Evolutionary conservation across 2,888 invertebrate genomes (phyloP), one percentile per base, ranked within the genome.

Genomic region (Hybos culiciformis): DNA sequence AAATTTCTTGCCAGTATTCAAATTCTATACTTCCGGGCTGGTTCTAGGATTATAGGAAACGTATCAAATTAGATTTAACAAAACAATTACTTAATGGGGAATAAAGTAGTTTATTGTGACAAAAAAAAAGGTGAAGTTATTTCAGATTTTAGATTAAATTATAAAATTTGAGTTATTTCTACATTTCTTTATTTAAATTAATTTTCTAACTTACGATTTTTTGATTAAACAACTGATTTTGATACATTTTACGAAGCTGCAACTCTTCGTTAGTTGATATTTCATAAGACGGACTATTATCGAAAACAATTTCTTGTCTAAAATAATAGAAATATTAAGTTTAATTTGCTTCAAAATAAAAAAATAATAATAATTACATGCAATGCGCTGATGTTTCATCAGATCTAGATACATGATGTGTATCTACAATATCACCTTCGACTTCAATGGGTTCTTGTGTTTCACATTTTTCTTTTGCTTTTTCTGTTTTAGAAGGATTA

Each of bases 371-470:
- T 29, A 57, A 63, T 62, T 60, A 75, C 77, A 68, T 68, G 38
- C 88, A 90, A 60, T 88, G 84, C 53, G 85, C 83, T 1, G 78
- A 76, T 1, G 86, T 81, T 17, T 86, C 86, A 0, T 62, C 61
- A 31, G 80, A 81, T 48, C 91, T 70, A 1, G 72, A 66, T 12
- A 80, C 85, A 1, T 67, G 73, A 43, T 67, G 59, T 0, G 92
- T 92, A 41, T 69, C 59, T 0, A 83, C 70, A 1, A 68, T 60
- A 20, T 87, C 85, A 0, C 92, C 92, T 50, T 87, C 87, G 2
- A 85, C 67, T 52, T 81, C 77, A 21, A 80, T 62, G 0, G 71
- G 71, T 50, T 69, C 60, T 39, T 67, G 60, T 0, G 69, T 63
- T 44, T 74, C 69, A 1, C 72, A 70, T 56, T 68, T 69, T 55